Evolutionary conservation across 2,888 invertebrate genomes (phyloP), one percentile per base, ranked within the genome.

Genomic region (Aleiodes alternator): DNA sequence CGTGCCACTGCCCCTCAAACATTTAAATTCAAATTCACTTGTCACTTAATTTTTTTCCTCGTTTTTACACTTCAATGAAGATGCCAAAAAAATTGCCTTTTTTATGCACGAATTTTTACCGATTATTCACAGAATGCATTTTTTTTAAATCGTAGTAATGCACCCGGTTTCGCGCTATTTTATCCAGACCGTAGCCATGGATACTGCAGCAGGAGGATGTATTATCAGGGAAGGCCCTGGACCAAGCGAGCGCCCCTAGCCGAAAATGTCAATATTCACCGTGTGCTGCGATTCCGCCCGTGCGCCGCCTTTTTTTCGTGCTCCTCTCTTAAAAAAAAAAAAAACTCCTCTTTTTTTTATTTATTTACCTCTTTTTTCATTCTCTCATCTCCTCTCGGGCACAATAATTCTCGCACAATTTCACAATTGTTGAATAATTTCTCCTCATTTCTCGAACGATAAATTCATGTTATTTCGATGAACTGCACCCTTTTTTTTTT

Each of bases 181-280:
- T 56, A 76, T 77, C 76, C 77, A 75, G 76, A 72, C 75, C 75
- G 75, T 78, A 71, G 75, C 71, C 79, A 81, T 80, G 79, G 76
- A 78, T 76, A 75, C 64, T 75, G 69, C 68, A 69, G 69, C 73
- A 66, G 69, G 72, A 80, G 79, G 76, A 78, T 23, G 2, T 23
- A 23, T 23, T 23, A 23, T 75, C 78, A 73, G 77, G 77, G 78
- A 73, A 78, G 78, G 77, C 78, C 75, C 80, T 80, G 79, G 79
- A 79, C 77, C 78, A 82, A 85, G 84, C 85, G 84, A 86, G 86
- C 87, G 86, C 84, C 86, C 84, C 85, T 85, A 84, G 82, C 86
- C 84, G 31, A 87, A 88, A 88, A 88, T 88, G 88, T 88, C 88
- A 86, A 88, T 88, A 88, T 87, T 86, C 86, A 85, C 84, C 80